These are phyloP conservation scores for Agrotis puta DNA, from an alignment of 2,888 invertebrate species.

Conservation along the genomic window DNA sequence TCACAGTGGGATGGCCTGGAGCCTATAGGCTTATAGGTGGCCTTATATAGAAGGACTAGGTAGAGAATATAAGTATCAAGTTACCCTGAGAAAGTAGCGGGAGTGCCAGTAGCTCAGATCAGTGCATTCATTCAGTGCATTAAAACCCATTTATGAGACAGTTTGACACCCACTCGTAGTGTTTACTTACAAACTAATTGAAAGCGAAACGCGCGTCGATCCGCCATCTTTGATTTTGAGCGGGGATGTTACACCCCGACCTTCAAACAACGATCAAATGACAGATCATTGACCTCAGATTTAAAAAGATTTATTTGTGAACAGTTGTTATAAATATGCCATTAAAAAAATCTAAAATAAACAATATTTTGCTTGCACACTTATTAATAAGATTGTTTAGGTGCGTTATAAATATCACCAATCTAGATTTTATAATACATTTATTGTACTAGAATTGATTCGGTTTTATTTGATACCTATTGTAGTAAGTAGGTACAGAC, in stretches of 20 bases:
- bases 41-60: too few relatives aligned
- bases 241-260: constrained; percentile 28
- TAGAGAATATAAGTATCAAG: constrained; percentile 4
- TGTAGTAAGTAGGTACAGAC: not conserved
- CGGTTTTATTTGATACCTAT: not conserved
- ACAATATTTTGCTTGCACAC: not conserved
- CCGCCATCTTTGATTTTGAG: constrained; percentile 38
- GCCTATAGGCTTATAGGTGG: too few relatives aligned
- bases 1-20: too few relatives aligned
- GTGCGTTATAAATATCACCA: not conserved
- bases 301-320: not conserved
- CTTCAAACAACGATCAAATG: constrained; percentile 20
- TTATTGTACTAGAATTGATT: constrained; percentile 16
- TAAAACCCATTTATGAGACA: not conserved
- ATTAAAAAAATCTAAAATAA: not conserved
- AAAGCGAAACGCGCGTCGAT: constrained; percentile 14
- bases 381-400: not conserved
- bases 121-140: constrained; percentile 32
- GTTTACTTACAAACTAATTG: constrained; percentile 18
- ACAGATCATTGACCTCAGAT: constrained; percentile 8
- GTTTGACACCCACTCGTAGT: constrained; percentile 33
- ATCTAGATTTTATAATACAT: constrained; percentile 10
- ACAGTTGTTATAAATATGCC: not conserved
- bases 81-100: constrained; percentile 37
- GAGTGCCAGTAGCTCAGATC: constrained; percentile 23